These are phyloP conservation scores for Clinocottus analis DNA, from an alignment of 2,113 vertebrate genomes.

Conservation along the genomic window DNA sequence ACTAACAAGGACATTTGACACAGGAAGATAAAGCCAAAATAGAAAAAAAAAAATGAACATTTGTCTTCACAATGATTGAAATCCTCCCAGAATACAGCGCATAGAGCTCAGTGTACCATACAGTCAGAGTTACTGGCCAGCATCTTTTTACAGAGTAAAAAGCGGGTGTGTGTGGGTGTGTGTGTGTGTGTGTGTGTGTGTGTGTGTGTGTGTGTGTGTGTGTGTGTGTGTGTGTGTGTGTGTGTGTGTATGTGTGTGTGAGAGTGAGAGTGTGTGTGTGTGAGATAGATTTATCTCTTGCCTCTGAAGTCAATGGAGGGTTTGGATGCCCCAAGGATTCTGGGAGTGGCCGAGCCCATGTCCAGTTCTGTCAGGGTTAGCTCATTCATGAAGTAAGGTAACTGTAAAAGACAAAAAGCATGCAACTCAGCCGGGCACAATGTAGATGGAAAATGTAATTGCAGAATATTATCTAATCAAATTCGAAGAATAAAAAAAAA, in stretches of 20 bases:
- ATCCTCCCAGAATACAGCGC: neutral
- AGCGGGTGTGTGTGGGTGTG: neutral
- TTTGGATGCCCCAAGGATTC: constrained; percentile 91
- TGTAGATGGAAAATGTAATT: neutral
- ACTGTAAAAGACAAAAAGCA: constrained; percentile 76
- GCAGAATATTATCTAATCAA: neutral
- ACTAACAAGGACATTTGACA: neutral
- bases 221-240: neutral
- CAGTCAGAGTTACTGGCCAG: neutral
- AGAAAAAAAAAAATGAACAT: neutral
- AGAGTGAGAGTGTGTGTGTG: no score
- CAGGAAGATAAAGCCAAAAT: neutral
- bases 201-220: neutral
- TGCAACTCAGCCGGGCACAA: neutral
- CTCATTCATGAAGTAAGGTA: constrained; percentile 99
- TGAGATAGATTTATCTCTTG: constrained; percentile 71
- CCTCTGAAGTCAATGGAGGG: constrained; percentile 94
- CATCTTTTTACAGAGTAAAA: neutral
- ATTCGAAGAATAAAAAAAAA: neutral
- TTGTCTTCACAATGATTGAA: neutral
- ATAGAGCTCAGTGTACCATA: neutral
- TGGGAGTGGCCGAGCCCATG: constrained; percentile 95
- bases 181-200: neutral
- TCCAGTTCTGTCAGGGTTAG: constrained; percentile 96
- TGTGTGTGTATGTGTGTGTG: neutral